phyloP scores from a whole-genome alignment of 2,888 invertebrate genomes.

The Rhaphigaster nebulosa region DNA sequence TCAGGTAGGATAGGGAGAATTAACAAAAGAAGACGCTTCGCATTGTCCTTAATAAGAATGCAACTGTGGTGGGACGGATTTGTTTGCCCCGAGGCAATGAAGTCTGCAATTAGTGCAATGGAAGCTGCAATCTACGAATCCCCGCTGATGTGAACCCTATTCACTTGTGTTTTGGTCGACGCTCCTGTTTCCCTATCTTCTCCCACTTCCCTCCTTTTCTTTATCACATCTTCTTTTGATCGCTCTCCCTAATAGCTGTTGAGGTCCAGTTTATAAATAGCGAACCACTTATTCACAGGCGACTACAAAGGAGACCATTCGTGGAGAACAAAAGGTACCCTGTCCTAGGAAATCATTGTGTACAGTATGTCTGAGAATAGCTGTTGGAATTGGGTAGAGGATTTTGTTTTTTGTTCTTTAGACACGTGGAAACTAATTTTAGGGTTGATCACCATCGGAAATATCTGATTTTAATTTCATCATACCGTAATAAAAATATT shows the following conservation, averaged over 20 bases:
- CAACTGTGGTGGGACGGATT: constrained; percentile 21
- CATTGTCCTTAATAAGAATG: constrained; percentile 48
- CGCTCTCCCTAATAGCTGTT: constrained; percentile 47
- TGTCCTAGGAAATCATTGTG: constrained; percentile 18
- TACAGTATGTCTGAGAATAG: constrained; percentile 2
- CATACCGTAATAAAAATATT: too few species aligned
- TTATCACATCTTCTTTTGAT: constrained; percentile 12
- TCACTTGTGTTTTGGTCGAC: constrained; percentile 40
- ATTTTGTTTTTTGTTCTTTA: background rate
- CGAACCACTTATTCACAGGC: constrained; percentile 34
- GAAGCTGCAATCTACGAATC: constrained; percentile 63
- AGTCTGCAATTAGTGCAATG: constrained; percentile 64
- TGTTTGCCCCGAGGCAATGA: constrained; percentile 59
- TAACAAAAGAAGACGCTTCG: constrained; percentile 12
- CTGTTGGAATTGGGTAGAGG: background rate
- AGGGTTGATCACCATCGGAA: background rate
- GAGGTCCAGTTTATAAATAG: constrained; percentile 11
- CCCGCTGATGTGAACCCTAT: constrained; percentile 63
- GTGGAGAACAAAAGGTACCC: background rate
- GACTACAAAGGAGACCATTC: constrained; percentile 14
- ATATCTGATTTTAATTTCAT: background rate
- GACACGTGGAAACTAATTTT: background rate
- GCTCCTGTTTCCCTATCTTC: constrained; percentile 15
- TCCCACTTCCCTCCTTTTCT: constrained; percentile 11
- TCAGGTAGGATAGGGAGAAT: background rate